Evolutionary conservation across 2,113 vertebrate genomes (phyloP), one percentile per base, ranked within the genome.

Genomic region (Rattus rattus): DNA sequence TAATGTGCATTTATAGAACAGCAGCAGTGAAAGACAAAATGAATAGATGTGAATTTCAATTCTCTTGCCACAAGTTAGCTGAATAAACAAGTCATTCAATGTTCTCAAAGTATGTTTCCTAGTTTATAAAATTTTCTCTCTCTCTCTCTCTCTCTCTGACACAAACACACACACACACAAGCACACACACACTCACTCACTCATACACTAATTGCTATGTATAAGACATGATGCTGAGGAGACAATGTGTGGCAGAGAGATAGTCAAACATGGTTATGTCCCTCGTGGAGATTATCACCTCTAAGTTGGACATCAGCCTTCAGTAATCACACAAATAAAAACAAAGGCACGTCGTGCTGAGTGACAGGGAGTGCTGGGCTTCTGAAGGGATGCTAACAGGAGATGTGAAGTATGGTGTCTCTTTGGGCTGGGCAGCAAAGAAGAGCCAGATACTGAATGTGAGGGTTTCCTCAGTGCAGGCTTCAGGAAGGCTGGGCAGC

Each of bases 391-490:
- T 14, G 70, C 52, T 49, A 17, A 7, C 36, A 6, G n/a, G 61
- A 87, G 52, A 63, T 52, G 22, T 47, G 36, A 80, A 61, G 16
- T 28, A 43, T 85, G 56, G 28, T 47, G 54, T 59, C 2, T 75
- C 79, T 85, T 19, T 43, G 8, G 8, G 13, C 4, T 72, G 20
- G 13, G 33, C 94, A 63, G 59, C 13, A 43, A 63, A 63, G n/a
- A 84, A 28, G 30, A 86, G 98, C 99, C 39, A 99, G 97, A 98
- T 99, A 98, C 97, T 99, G 14, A 99, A 99, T 98, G 99, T 99
- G 8, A 99, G 99, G 99, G 98, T 99, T 97, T 99, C 99, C 56
- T 98, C 99, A 88, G 99, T 99, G 96, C 98, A 99, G 95, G 98
- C 99, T 30, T 99, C 98, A 98, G 99, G 97, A 99, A 99, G 95